Evolutionary conservation across 1,140 invertebrate species (phyloP).

Genomic region (Rhyacophila brunnea): DNA sequence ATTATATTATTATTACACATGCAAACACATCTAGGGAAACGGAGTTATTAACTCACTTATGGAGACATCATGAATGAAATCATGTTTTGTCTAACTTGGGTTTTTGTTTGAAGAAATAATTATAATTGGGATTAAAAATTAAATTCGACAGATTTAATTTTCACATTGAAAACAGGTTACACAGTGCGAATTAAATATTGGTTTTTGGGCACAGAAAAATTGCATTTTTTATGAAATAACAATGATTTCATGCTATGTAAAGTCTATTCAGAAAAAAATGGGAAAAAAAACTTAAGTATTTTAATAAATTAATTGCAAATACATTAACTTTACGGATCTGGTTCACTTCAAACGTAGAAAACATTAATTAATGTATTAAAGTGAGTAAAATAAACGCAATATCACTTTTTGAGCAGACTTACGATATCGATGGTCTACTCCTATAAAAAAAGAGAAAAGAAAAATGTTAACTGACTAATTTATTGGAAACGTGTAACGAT

Average conservation of each 20-base stretch:
- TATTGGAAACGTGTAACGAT: not conserved
- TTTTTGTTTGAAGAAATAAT: not conserved
- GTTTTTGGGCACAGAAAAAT: too few relatives aligned
- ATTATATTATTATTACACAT: constrained; percentile 29
- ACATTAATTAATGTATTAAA: constrained; percentile 33
- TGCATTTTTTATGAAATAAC: constrained; percentile 18
- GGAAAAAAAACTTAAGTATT: constrained; percentile 15
- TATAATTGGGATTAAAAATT: too few relatives aligned
- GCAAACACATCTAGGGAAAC: constrained; percentile 34
- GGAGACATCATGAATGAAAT: constrained; percentile 33
- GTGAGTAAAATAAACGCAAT: constrained; percentile 31
- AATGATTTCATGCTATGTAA: constrained; percentile 28
- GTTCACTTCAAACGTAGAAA: constrained; percentile 28
- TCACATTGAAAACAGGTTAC: constrained; percentile 4
- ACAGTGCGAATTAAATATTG: constrained; percentile 3
- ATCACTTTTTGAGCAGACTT: constrained; percentile 43
- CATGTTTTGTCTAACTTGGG: constrained; percentile 19
- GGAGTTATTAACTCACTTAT: constrained; percentile 20
- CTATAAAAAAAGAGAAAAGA: constrained; percentile 54
- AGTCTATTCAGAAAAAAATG: constrained; percentile 10
- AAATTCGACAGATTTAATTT: too few relatives aligned
- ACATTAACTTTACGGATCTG: constrained; percentile 22
- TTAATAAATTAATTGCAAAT: constrained; percentile 21
- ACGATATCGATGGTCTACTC: constrained; percentile 58
- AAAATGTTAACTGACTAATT: constrained; percentile 31